Conservation (phyloP, 1,140 invertebrate genomes). For the Brachionus rubens region DNA sequence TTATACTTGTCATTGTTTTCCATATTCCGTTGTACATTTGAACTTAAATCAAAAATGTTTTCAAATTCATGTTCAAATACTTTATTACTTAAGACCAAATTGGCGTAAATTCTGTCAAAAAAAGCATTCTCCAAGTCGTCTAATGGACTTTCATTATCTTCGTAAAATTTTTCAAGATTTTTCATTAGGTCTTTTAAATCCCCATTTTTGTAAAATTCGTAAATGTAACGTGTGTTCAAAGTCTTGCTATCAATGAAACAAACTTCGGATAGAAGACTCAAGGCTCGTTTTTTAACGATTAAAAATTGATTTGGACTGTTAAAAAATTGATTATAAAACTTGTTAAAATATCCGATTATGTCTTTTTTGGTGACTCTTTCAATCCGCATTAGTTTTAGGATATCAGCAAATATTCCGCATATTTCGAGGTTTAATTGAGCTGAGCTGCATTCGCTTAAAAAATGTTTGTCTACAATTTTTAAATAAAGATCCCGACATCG, state of each 20-base stretch:
- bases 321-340: conserved; percentile 37
- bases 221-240: not conserved
- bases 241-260: not conserved
- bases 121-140: conserved; percentile 4
- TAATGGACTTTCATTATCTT: not conserved
- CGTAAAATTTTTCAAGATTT: not conserved
- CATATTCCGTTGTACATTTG: not conserved
- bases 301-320: not conserved
- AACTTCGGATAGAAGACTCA: not conserved
- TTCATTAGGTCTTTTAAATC: not conserved
- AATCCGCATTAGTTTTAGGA: conserved; percentile 5
- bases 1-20: not conserved
- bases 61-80: conserved; percentile 1
- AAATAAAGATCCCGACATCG: not conserved
- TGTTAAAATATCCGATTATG: not conserved
- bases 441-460: not conserved
- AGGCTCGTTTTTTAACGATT: not conserved
- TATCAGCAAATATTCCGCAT: not conserved
- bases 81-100: conserved; percentile 12
- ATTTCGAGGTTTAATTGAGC: not conserved
- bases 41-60: not conserved
- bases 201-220: not conserved
- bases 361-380: not conserved
- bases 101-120: conserved; percentile 13
- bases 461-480: not conserved